Percentiles rank a stretch among this genome's conserved stretches.
phyloP scores from a whole-genome alignment of 2,113 vertebrate genomes.

The Podocnemis expansa region DNA sequence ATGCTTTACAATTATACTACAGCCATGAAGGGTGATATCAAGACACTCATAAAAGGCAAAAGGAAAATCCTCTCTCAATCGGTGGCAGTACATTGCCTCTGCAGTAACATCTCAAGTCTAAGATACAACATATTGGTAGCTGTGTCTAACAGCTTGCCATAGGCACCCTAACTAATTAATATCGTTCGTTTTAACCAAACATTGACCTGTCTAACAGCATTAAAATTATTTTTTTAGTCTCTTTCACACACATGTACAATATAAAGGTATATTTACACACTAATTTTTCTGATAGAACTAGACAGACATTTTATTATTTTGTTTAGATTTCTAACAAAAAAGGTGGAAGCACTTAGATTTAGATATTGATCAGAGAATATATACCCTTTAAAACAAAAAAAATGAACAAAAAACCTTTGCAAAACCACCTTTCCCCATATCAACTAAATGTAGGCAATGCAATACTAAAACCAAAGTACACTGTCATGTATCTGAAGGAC shows the following conservation, averaged over 20 bases:
- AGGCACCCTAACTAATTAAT: too few species aligned
- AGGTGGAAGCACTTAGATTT: not conserved
- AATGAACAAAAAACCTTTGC: not conserved
- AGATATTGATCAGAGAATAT: not conserved
- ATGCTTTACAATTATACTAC: not conserved
- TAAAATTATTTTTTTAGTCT: not conserved
- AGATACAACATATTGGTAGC: not conserved
- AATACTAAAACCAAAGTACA: not conserved
- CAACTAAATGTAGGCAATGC: not conserved
- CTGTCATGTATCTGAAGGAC: not conserved
- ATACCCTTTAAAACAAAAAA: not conserved
- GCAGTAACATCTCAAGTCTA: not conserved
- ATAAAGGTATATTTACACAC: not conserved
- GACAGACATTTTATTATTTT: not conserved
- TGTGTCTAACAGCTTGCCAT: not conserved
- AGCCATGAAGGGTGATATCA: not conserved
- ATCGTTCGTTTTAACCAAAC: not conserved
- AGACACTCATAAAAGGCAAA: not conserved
- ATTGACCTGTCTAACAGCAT: not conserved
- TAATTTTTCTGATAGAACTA: not conserved
- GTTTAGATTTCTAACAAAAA: not conserved
- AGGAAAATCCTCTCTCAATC: not conserved
- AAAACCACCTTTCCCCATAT: not conserved
- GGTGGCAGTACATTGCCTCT: not conserved
- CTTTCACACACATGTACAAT: not conserved